Evolutionary conservation across 2,797 vertebrate genomes (phyloP), one percentile per base, ranked within the genome.

Genomic region (Hipposideros larvatus): DNA sequence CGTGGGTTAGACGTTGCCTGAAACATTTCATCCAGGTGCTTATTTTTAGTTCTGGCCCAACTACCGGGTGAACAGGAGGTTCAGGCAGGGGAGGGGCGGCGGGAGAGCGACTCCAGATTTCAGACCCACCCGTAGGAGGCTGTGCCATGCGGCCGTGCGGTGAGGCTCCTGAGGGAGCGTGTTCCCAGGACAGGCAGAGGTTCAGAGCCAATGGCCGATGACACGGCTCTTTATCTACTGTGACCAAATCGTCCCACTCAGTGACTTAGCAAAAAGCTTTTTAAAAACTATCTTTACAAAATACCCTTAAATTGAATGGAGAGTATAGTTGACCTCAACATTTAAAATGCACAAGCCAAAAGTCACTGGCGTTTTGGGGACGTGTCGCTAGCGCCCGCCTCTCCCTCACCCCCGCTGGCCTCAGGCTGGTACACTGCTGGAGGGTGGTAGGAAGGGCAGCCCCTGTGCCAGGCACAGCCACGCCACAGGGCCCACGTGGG

Each of bases 401-500:
- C 22, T 10, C 24, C 61, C 26, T 0, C 26, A 4, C 61, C 61
- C 11, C 61, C 19, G 84, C 31, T 15, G 2, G 57, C 24, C 26
- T 26, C 41, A 0, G 68, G 24, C 63, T 11, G 55, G 31, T 26
- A 37, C 2, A 0, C 0, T 10, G n/a, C 2, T 0, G 22, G 48
- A 53, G 43, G 8, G 5, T 41, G 31, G 43, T 11, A 31, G 31
- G n/a, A 61, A n/a, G 70, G 28, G 43, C 37, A 16, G 19, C 34
- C 34, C 61, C 13, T 18, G 31, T 14, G 37, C 21, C 5, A 37
- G 89, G 37, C 9, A 22, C 3, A 10, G 77, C 19, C 28, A 5
- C 0, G 0, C 7, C 0, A 0, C 0, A 10, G 61, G 15, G 15
- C 7, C 24, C 4, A 7, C 0, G 31, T 1, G 43, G n/a, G 53